Conservation (phyloP, 2,113 vertebrate species). For the Toxostoma redivivum region DNA sequence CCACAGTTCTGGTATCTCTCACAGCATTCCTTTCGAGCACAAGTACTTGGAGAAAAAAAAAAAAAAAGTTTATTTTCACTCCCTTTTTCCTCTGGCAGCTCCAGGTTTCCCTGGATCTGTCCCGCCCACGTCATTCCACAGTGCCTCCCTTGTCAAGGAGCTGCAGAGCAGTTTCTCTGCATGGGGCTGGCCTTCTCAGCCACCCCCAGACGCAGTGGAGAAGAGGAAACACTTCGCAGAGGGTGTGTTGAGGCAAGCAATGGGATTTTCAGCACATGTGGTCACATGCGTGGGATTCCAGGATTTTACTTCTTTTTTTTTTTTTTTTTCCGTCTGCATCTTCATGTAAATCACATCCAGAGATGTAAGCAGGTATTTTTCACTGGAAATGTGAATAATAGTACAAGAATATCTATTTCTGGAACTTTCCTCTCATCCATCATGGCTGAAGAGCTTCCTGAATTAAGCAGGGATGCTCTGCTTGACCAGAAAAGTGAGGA, state of each 20-base stretch:
- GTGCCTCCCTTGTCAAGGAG: background rate
- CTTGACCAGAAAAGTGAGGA: background rate
- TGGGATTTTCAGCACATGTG: background rate
- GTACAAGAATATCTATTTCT: background rate
- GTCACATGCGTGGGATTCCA: background rate
- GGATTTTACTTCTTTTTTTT: background rate
- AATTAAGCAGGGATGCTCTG: background rate
- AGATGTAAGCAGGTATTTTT: background rate
- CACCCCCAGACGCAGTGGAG: rapidly evolving
- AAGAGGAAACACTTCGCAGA: background rate
- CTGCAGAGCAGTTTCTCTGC: background rate
- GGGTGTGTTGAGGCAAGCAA: background rate
- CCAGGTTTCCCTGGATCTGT: background rate
- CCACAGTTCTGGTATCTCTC: background rate
- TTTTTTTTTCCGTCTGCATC: background rate
- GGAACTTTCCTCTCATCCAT: background rate
- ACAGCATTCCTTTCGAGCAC: rapidly evolving
- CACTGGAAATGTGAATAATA: background rate
- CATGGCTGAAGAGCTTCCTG: background rate
- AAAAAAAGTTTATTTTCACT: background rate
- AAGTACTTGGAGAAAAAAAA: background rate
- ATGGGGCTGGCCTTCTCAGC: background rate
- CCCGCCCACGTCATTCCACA: background rate
- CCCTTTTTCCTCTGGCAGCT: background rate
- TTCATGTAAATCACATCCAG: background rate